Evolutionary conservation across 2,888 invertebrate species (phyloP).

Genomic region (Amphipoea oculea): DNA sequence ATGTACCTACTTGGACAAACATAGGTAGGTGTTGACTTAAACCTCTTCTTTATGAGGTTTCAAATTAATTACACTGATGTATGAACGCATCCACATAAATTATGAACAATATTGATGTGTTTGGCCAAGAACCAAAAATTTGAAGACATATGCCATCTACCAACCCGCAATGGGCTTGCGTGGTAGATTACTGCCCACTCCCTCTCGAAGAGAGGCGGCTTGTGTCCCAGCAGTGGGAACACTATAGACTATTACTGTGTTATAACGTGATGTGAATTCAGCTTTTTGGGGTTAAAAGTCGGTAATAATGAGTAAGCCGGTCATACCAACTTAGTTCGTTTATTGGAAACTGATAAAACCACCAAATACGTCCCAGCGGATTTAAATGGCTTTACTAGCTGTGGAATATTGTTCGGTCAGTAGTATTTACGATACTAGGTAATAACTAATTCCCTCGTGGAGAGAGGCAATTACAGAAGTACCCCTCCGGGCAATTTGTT

Average conservation of each 20-base stretch:
- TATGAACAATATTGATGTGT: not conserved
- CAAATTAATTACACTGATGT: not conserved
- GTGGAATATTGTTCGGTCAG: slow-evolving; percentile 23
- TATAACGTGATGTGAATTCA: not conserved
- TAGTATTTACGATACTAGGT: slow-evolving; percentile 47
- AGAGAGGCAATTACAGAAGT: slow-evolving; percentile 52
- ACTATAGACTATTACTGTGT: not conserved
- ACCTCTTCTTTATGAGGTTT: not conserved
- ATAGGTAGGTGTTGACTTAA: not conserved
- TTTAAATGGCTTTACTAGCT: slow-evolving; percentile 28
- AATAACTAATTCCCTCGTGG: slow-evolving; percentile 55
- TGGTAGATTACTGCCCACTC: not conserved
- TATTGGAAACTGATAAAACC: slow-evolving; percentile 19
- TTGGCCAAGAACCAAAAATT: not conserved
- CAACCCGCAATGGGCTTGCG: not conserved
- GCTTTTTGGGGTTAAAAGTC: not conserved
- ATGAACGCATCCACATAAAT: not conserved
- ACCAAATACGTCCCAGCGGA: slow-evolving; percentile 27
- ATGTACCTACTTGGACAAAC: not conserved
- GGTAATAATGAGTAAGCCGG: slow-evolving; percentile 22
- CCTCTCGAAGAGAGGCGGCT: not conserved
- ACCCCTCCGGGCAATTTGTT: slow-evolving; percentile 45
- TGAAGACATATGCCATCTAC: not conserved
- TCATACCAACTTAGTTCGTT: not conserved
- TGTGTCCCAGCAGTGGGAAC: not conserved